These are phyloP conservation scores for Gymnocypris eckloni DNA, from an alignment of 2,797 vertebrate genomes.

Conservation along the genomic window DNA sequence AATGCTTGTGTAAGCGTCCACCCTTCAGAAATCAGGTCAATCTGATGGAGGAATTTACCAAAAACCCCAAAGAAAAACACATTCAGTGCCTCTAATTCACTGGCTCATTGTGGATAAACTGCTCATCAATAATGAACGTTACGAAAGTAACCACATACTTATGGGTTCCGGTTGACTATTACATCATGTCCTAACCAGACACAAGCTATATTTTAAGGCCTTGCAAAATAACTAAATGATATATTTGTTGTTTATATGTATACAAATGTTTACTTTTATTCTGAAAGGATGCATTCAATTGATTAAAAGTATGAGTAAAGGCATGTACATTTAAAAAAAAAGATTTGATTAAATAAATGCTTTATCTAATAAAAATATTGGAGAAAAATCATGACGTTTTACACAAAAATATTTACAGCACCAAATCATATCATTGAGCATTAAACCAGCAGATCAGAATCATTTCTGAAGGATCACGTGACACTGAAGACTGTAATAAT, in stretches of 20 bases:
- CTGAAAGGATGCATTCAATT: not conserved
- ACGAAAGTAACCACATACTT: not conserved
- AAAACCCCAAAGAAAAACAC: constrained; percentile 27
- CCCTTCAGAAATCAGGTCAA: constrained; percentile 3
- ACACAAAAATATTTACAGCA: not conserved
- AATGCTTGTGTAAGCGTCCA: constrained; percentile 9
- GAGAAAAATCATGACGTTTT: not conserved
- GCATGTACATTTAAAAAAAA: not conserved
- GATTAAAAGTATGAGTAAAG: not conserved
- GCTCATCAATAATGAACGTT: constrained; percentile 5
- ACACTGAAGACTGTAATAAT: not conserved
- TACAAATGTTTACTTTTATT: not conserved
- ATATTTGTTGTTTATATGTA: not conserved
- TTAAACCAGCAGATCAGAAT: not conserved
- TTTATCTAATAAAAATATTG: not conserved
- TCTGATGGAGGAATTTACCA: constrained; percentile 28
- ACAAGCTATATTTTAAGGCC: not conserved
- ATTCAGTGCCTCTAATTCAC: not conserved
- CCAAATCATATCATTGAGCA: not conserved
- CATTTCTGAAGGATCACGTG: not conserved
- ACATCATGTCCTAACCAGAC: constrained; percentile 14
- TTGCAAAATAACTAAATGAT: not conserved
- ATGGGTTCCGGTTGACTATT: constrained; percentile 18
- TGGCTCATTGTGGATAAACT: constrained; percentile 20
- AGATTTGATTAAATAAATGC: too few species aligned